Percentiles rank a stretch among this genome's conserved stretches.
phyloP scores from a whole-genome alignment of 2,113 vertebrate species.

The Dipodomys stephensi region DNA sequence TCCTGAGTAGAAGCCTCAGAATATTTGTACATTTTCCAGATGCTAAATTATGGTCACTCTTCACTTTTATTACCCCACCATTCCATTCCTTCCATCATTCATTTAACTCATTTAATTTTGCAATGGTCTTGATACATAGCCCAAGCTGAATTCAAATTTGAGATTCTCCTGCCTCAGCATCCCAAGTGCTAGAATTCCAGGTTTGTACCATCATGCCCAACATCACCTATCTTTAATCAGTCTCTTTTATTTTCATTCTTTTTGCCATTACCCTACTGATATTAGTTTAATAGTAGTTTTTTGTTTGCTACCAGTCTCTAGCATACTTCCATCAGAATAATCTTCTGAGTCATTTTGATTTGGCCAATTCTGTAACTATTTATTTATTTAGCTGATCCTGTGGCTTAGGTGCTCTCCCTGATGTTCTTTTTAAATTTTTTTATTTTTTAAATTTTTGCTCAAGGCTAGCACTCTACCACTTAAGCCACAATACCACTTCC shows the following conservation, averaged over 20 bases:
- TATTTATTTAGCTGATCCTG: no score
- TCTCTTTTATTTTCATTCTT: not conserved
- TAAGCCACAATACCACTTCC: no score
- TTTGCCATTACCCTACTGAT: not conserved
- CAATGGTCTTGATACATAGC: no score
- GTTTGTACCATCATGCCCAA: no score
- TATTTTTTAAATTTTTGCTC: no score
- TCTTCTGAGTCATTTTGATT: not conserved
- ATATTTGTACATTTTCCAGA: not conserved
- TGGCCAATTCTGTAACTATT: not conserved
- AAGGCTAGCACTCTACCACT: no score
- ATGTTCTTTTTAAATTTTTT: no score
- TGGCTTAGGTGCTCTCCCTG: no score
- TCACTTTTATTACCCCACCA: not conserved
- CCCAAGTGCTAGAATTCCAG: no score
- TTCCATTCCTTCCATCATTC: not conserved
- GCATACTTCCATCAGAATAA: not conserved
- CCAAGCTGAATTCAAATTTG: no score
- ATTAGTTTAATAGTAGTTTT: not conserved
- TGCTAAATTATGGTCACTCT: not conserved
- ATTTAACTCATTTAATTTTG: no score
- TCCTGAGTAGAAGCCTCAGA: not conserved
- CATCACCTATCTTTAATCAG: not conserved
- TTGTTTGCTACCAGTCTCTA: not conserved
- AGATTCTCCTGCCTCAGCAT: no score